Evolutionary conservation across 2,113 vertebrate genomes (phyloP).

Genomic region (Phainopepla nitens): DNA sequence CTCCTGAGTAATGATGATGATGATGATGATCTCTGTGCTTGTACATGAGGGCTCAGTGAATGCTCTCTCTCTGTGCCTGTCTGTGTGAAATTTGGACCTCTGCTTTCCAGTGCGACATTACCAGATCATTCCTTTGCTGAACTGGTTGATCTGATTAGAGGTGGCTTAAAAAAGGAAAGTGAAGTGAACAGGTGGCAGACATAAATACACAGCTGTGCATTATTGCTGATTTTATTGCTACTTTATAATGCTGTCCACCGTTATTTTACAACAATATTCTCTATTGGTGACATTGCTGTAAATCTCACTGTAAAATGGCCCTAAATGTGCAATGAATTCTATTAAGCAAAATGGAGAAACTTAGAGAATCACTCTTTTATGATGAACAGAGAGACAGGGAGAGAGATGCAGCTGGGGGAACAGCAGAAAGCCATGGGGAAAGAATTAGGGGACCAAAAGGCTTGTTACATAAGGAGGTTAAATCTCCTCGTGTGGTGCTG

Average conservation of each 20-base stretch:
- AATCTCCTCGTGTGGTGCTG: background rate
- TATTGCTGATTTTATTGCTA: constrained; percentile 52
- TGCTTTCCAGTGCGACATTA: background rate
- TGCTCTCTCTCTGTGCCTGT: background rate
- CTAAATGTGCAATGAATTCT: constrained; percentile 44
- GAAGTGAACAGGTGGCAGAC: constrained; percentile 60
- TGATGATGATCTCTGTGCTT: background rate
- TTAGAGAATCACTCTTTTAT: background rate
- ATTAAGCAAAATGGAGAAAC: background rate
- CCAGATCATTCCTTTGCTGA: constrained; percentile 24
- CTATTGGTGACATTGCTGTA: constrained; percentile 45
- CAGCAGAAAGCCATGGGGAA: background rate
- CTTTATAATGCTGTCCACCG: constrained; percentile 46
- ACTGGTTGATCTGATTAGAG: constrained; percentile 22
- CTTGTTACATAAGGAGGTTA: background rate
- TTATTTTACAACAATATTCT: constrained; percentile 60
- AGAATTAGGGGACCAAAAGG: background rate
- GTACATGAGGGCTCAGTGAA: fast-evolving
- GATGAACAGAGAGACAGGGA: background rate
- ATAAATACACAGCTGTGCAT: constrained; percentile 60
- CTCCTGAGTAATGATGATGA: fast-evolving
- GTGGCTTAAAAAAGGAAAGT: constrained; percentile 34
- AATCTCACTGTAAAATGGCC: constrained; percentile 65
- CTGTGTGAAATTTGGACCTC: background rate
- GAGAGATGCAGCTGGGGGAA: background rate